Evolutionary conservation across 2,113 vertebrate genomes (phyloP), one percentile per base, ranked within the genome.

Genomic region (Prionailurus bengalensis): DNA sequence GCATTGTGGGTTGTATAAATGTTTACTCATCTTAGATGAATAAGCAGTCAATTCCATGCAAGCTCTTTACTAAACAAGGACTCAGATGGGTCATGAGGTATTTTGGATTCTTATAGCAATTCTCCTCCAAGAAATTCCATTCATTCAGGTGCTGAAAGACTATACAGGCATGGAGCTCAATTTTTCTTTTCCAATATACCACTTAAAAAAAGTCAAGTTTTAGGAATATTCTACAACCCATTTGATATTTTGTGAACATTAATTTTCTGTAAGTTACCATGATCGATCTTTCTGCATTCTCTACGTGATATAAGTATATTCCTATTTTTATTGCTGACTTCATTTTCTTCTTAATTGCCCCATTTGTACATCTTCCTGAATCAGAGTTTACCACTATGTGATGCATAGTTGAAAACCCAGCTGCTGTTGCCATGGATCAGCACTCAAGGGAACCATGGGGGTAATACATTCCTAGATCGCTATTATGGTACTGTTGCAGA

Each of bases 351-450:
- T 88, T 93, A 92, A 92, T 51, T 96, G 36, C 21, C 31, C 95
- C 33, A 55, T 11, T 76, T 97, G 73, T 11, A 84, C 13, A 61
- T 36, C 51, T 97, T 98, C 29, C 76, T 74, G 89, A 98, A 91
- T 39, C 7, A 0, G 0, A 87, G 12, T 66, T 90, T 92, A 66
- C n/a, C 8, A 33, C 6, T 3, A 21, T 71, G 14, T 71, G 87
- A 74, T 0, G 42, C 0, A 4, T 14, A 93, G 68, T 0, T 87
- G 82, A 82, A 97, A 96, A 91, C 1, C 17, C 0, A 10, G 48
- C 51, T 87, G 87, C n/a, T 95, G 7, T 92, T 94, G 66, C 6
- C 74, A 85, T 76, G 96, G 86, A 94, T 93, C 88, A 76, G 39
- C 0, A 9, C 87, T 93, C 70, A 55, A 0, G 10, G 95, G 79